Base-by-base conservation (phyloP, 1,140 invertebrate genomes). In the Tetramorium alpestre region DNA sequence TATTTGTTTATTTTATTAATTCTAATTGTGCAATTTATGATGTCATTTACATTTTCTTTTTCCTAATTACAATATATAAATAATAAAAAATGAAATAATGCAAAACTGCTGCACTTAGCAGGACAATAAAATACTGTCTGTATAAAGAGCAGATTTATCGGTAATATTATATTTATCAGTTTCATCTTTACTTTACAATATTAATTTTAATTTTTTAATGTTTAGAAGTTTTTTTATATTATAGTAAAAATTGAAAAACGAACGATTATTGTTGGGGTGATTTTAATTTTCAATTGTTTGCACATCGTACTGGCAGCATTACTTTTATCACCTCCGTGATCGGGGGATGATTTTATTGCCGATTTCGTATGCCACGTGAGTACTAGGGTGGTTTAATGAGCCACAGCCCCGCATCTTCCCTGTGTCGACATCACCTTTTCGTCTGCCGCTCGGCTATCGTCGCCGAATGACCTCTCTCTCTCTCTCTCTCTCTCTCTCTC, bases 331-430 rank as follows among this genome's bases (percentile, higher is more conserved):
- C 67, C 67, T 22, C 75, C 87, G 93, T 92, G 93, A 95, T 94
- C 91, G 88, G 69, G 86, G 89, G 91, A 93, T 93, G 94, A 94
- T 94, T 95, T 94, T 93, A 94, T 94, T 91, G 90, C 91, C 91
- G 88, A 93, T 94, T 90, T 87, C 82, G 92, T 94, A 93, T 93
- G 94, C 94, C 90, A 80, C 81, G 88, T 88, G 91, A 87, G 91
- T 93, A 92, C 91, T 89, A 81, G 88, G 91, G 87, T 88, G 92
- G 93, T 94, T 94, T 94, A 95, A 95, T 94, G 94, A 95, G 92
- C 87, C 92, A 49, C 85, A 88, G 67, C 89, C 67, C 86, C 47
- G 41, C 65, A 11, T 49, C 65, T 69, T 69, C 22, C 65, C 65
- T 7, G 28, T 87, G 72, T 58, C 33, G 64, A 25, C 64, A 73